phyloP scores from a whole-genome alignment of 2,113 vertebrate genomes.

The Turdus rufiventris region DNA sequence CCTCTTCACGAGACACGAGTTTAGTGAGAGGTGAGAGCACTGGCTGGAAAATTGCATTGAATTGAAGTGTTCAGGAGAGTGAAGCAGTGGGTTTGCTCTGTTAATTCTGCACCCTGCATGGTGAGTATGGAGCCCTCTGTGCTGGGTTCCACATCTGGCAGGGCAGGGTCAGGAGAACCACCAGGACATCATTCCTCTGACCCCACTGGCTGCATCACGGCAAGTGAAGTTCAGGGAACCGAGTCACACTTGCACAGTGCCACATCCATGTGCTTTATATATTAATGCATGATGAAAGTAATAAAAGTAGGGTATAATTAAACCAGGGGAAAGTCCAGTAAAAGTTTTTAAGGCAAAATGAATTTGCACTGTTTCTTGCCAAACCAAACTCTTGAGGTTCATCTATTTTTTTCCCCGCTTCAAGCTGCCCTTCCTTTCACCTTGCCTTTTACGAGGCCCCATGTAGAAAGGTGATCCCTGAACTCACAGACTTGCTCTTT shows the following conservation, averaged over 20 bases:
- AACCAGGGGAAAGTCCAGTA: neutral
- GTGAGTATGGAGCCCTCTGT: accelerated
- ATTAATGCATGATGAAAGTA: neutral
- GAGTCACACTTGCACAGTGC: neutral
- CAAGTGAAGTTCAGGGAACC: neutral
- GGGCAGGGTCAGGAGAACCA: neutral
- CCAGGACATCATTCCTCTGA: neutral
- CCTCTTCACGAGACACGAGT: accelerated
- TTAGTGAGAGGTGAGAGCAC: neutral
- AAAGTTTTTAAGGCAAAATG: neutral
- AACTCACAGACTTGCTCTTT: constrained; percentile 1
- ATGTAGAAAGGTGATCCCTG: constrained; percentile 26
- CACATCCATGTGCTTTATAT: neutral
- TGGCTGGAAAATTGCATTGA: neutral
- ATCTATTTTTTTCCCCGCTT: neutral
- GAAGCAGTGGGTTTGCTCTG: neutral
- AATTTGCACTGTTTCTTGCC: neutral
- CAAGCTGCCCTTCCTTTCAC: constrained; percentile 60
- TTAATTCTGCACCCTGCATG: neutral
- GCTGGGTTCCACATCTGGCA: neutral
- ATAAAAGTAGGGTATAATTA: constrained; percentile 17
- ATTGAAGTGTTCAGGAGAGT: neutral
- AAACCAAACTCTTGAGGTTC: constrained; percentile 36
- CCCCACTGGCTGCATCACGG: neutral
- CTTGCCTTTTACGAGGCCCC: constrained; percentile 40